Evolutionary conservation across 37 sponge, comb jelly and placozoan genomes (phyloP).

Genomic region (Tethya wilhelma): DNA sequence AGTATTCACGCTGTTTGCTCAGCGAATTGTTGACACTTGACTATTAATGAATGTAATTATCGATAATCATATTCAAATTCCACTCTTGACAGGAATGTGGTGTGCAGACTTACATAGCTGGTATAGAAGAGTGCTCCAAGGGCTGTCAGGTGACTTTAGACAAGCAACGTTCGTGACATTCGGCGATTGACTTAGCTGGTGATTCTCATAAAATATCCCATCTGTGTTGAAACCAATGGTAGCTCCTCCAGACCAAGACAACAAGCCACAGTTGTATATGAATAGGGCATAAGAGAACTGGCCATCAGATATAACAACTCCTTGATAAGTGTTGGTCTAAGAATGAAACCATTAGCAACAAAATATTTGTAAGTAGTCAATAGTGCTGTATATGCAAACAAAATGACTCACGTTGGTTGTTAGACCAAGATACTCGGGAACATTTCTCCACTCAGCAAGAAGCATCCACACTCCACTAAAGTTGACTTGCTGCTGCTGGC

Average conservation of each 20-base stretch:
- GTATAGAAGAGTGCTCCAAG: slow-evolving; percentile 36
- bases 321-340: slow-evolving; percentile 59
- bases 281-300: slow-evolving; percentile 42
- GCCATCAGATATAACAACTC: slow-evolving; percentile 23
- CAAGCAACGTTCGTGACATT: too few relatives aligned
- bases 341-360: not conserved
- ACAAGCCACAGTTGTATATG: slow-evolving; percentile 39
- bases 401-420: not conserved
- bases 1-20: too few relatives aligned
- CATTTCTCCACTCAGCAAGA: slow-evolving; percentile 11
- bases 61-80: too few relatives aligned
- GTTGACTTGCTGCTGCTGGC: not conserved
- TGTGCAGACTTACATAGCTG: slow-evolving; percentile 24
- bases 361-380: not conserved
- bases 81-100: too few relatives aligned
- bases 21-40: too few relatives aligned
- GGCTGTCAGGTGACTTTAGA: slow-evolving; percentile 2
- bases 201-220: slow-evolving; percentile 11
- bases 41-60: too few relatives aligned
- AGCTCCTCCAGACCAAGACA: slow-evolving; percentile 39
- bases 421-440: not conserved
- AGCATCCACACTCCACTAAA: slow-evolving; percentile 44
- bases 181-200: slow-evolving; percentile 10
- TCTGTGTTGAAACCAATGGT: slow-evolving; percentile 41
- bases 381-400: not conserved